Evolutionary conservation across 2,113 vertebrate genomes (phyloP), one percentile per base, ranked within the genome.

Genomic region (Chamaetylas fuelleborni): DNA sequence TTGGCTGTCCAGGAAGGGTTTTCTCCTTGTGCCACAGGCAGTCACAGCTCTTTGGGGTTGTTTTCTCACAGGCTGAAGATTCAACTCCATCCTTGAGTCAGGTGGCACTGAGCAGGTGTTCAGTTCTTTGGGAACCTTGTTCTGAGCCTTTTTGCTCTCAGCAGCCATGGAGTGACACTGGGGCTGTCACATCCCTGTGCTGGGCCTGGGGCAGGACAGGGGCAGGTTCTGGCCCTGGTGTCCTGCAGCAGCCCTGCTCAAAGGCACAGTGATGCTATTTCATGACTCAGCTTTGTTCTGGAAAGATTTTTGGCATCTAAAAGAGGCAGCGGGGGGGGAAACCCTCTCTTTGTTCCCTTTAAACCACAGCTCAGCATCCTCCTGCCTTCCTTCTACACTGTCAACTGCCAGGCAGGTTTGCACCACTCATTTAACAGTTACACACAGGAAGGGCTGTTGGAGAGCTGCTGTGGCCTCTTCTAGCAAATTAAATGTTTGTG

Each of bases 251-350:
- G 26, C 45, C 25, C 18, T 1, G 5, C 34, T 14, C 66, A 40
- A 34, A 69, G 29, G 54, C n/a, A 9, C 31, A 4, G 11, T 0
- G 1, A 58, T 0, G 1, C 20, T 29, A 20, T 33, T 72, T 60
- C 2, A 0, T 13, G 53, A n/a, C 36, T 88, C 45, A 9, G 47
- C 34, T 81, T 66, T 36, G 40, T 34, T 64, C 58, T 78, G 42
- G n/a, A 15, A 42, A 29, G 66, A 20, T 19, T 86, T 71, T 58
- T 61, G 31, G 42, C 3, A 4, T 29, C n/a, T 47, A 57, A 36
- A 50, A 20, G 51, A 57, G 14, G 6, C 42, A 58, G 12, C 1
- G 48, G 47, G 34, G n/a, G 40, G 42, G 18, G 56, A 82, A 82
- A 43, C 3, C 14, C 5, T 79, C 51, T 33, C 53, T 76, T 18